These are phyloP conservation scores for Ambastaia sidthimunki DNA, from an alignment of 2,797 vertebrate species.

Conservation along the genomic window DNA sequence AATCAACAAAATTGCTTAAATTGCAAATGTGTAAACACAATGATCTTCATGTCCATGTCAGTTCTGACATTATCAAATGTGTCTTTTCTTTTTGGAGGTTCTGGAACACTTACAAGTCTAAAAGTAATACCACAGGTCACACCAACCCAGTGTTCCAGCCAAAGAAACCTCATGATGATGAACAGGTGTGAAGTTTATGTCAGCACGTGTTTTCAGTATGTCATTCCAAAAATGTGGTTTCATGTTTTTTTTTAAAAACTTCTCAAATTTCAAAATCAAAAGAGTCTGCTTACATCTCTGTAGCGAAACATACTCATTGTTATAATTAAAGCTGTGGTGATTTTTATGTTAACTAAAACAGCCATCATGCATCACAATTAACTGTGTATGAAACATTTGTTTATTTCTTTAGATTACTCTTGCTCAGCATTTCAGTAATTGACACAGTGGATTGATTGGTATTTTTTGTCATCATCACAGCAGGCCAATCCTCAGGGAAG, in stretches of 20 bases:
- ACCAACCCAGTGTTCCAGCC: slow-evolving; percentile 77
- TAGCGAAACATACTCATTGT: background rate
- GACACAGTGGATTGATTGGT: background rate
- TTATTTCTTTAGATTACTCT: background rate
- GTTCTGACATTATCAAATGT: background rate
- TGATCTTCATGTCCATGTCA: background rate
- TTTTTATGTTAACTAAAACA: background rate
- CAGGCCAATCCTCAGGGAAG: slow-evolving; percentile 59
- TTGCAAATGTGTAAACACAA: slow-evolving; percentile 1
- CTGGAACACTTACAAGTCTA: slow-evolving; percentile 24
- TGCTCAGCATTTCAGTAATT: background rate
- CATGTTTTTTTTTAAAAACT: background rate
- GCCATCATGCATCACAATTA: background rate
- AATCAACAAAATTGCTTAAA: slow-evolving; percentile 9
- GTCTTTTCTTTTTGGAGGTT: slow-evolving; percentile 39
- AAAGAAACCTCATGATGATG: slow-evolving; percentile 66
- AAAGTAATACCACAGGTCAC: slow-evolving; percentile 64
- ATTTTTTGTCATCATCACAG: slow-evolving; percentile 28
- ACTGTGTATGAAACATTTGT: no score
- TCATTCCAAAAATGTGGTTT: slow-evolving; percentile 7
- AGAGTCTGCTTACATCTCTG: background rate
- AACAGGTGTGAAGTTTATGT: slow-evolving; percentile 57
- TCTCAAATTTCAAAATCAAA: background rate
- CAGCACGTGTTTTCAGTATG: background rate
- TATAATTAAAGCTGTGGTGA: background rate